A percentile compares a stretch with the other conserved stretches of the same genome.
phyloP scores from a whole-genome alignment of 2,888 invertebrate species.

The Agonopterix heracliana region DNA sequence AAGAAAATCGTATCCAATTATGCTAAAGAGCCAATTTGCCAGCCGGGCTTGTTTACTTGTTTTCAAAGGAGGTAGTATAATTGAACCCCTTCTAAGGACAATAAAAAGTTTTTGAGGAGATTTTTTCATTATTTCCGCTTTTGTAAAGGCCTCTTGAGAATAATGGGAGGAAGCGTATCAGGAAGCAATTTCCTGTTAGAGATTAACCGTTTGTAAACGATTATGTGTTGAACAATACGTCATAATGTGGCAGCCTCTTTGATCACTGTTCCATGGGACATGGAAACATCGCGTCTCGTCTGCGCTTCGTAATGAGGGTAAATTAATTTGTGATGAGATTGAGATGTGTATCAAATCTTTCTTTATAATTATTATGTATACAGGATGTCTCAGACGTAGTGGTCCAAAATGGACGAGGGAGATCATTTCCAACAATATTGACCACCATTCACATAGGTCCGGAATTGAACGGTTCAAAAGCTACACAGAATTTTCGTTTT shows the following conservation, averaged over 20 bases:
- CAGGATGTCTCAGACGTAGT: too few relatives aligned
- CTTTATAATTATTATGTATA: too few relatives aligned
- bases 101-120: conserved; percentile 27
- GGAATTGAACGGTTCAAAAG: too few relatives aligned
- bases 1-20: conserved; percentile 51
- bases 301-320: too few relatives aligned
- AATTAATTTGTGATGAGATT: too few relatives aligned
- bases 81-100: conserved; percentile 32
- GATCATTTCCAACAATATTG: too few relatives aligned
- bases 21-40: conserved; percentile 49
- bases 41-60: conserved; percentile 41
- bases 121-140: conserved; percentile 35
- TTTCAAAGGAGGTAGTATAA: conserved; percentile 45
- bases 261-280: not conserved
- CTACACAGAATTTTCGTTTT: too few relatives aligned
- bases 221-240: conserved; percentile 6
- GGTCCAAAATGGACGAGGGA: too few relatives aligned
- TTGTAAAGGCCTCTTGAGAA: conserved; percentile 21
- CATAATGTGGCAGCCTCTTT: not conserved
- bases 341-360: too few relatives aligned
- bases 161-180: conserved; percentile 47
- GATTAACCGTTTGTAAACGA: conserved; percentile 34
- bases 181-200: conserved; percentile 55
- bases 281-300: too few relatives aligned
- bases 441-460: too few relatives aligned